phyloP scores from a whole-genome alignment of 2,113 vertebrate genomes.

The Benitochromis conjunctus region DNA sequence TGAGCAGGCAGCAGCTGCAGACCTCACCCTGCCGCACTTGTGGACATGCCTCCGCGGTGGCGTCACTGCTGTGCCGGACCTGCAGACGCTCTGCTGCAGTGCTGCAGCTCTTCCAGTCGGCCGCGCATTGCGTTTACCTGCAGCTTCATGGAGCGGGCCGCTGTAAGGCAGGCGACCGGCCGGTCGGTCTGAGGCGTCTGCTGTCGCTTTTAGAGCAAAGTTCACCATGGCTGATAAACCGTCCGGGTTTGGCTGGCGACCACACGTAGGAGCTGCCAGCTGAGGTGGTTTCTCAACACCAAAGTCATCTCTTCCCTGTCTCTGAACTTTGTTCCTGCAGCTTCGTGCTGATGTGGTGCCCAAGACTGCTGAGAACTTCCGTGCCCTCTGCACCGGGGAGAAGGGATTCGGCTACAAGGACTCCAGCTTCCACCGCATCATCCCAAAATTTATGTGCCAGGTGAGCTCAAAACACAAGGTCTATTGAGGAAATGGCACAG shows the following conservation, averaged over 20 bases:
- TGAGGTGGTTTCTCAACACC: neutral
- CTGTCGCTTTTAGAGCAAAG: neutral
- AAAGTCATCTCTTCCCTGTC: neutral
- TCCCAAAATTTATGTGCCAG: constrained; percentile 93
- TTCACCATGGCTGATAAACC: accelerated
- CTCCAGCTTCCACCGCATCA: constrained; percentile 89
- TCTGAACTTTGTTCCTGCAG: constrained; percentile 3
- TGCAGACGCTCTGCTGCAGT: constrained; percentile 15
- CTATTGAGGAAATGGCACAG: neutral
- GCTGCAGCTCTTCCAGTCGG: neutral
- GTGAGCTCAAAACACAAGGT: constrained; percentile 53
- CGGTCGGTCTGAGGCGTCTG: neutral
- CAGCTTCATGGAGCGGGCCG: accelerated
- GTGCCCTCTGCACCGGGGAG: constrained; percentile 84
- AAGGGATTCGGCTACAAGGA: constrained; percentile 91
- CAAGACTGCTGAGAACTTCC: constrained; percentile 92
- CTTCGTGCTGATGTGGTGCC: constrained; percentile 80
- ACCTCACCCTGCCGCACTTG: neutral
- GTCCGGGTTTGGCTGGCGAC: neutral
- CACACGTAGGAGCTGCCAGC: neutral
- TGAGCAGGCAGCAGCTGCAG: neutral
- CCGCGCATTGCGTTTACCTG: neutral
- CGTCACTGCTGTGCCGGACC: neutral
- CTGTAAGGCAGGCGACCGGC: neutral
- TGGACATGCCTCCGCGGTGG: neutral